Base-by-base conservation (phyloP, 2,113 vertebrate genomes). In the Oplegnathus fasciatus region DNA sequence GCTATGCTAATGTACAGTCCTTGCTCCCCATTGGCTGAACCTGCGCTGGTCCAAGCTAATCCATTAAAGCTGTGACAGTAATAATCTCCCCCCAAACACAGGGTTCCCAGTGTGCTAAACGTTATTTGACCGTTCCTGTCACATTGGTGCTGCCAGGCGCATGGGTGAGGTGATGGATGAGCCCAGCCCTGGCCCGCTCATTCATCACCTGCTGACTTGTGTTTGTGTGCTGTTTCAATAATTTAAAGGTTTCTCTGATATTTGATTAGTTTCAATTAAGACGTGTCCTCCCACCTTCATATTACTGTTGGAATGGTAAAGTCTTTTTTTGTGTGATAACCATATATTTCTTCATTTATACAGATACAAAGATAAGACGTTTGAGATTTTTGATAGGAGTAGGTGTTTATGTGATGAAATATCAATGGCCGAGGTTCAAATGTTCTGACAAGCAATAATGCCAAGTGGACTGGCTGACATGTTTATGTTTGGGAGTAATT, bases 61-160 rank as follows among this genome's bases (percentile, higher is more conserved):
- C 95, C 94, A 95, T 95, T 95, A 95, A 83, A 88, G 78, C 88
- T 76, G 86, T 95, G 94, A 95, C 95, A 95, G 92, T 92, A 91
- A 95, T 95, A 94, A 95, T 95, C 92, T 93, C 86, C 88, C 87
- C 89, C 88, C 88, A 87, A 94, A 94, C 89, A 94, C 89, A 83
- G 87, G 90, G 87, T 92, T 90, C 83, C 93, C 84, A 88, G 88
- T 89, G 91, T 94, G 94, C 95, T 95, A 95, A 95, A 95, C 88
- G 93, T 94, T 95, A 94, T 94, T 95, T 95, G 94, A 95, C 94
- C 90, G 90, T 92, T 94, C 85, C 91, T 95, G 94, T 95, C 95
- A 95, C 83, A 77, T 91, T 83, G 88, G 84, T 58, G 88, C 92
- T 92, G 92, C 88, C 87, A 83, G 88, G 83, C 75, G 74, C 82